Evolutionary conservation across 2,797 vertebrate genomes (phyloP), one percentile per base, ranked within the genome.

Genomic region (Falco peregrinus): DNA sequence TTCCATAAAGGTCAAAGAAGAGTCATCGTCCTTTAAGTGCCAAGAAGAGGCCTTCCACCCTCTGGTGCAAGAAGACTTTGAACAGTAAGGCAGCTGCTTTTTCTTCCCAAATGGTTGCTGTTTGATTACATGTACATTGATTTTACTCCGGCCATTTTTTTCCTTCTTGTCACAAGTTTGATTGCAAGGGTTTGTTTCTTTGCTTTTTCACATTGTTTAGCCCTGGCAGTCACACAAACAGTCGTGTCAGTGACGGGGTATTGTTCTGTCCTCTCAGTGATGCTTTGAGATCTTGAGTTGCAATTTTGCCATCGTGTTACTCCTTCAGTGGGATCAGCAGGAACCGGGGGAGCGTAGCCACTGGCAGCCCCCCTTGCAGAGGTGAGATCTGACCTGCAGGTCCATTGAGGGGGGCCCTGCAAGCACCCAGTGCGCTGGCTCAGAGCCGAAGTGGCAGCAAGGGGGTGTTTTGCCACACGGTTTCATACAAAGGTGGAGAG

Each of bases 31-130:
- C 90, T 57, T 5, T 81, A 86, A 92, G 93, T 90, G 90, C 95
- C 97, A 69, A 14, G 91, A 89, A 48, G 47, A 93, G 84, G 39
- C 45, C 39, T 92, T 56, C 93, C 56, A 41, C 75, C 64, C 63
- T 48, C 17, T 5, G 22, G 63, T 54, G 85, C 93, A 21, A 45
- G 83, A 87, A 25, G 92, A 77, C 88, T 65, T 59, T 53, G 95
- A 94, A 95, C 94, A 96, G 97, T 96, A 93, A 97, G 96, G 89
- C 84, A 61, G 82, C 69, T 54, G 61, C 80, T 87, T 68, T 9
- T 84, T 28, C 31, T 48, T 33, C 53, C 61, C 2, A 0, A 3
- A 7, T 0, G 24, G 54, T 63, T 43, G 33, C 54, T 73, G 21
- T 16, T 65, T 41, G 85, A 6, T 51, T 74, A 85, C 29, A 9